Percentiles rank a stretch among this genome's conserved stretches.
These are phyloP conservation scores for Drosophila pegasa DNA, from an alignment of 2,888 invertebrate species.

Conservation along the genomic window DNA sequence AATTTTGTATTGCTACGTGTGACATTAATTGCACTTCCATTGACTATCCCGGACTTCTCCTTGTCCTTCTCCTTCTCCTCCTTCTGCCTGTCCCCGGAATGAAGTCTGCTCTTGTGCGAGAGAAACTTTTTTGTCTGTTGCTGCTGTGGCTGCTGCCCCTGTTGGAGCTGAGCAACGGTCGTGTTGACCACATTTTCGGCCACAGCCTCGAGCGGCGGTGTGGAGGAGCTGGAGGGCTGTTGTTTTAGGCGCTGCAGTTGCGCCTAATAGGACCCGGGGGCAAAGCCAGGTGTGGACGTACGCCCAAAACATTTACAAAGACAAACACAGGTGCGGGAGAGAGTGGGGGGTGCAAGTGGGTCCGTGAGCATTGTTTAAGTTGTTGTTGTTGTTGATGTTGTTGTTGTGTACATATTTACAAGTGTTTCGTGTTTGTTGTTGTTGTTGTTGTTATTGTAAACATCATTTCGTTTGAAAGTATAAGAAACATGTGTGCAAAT, in stretches of 20 bases:
- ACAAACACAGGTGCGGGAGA: slow-evolving; percentile 72
- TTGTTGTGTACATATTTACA: slow-evolving; percentile 46
- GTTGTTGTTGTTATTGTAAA: slow-evolving; percentile 55
- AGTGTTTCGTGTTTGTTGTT: slow-evolving; percentile 38
- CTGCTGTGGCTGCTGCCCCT: slow-evolving; percentile 29
- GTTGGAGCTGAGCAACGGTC: slow-evolving; percentile 14
- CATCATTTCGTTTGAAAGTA: slow-evolving; percentile 75
- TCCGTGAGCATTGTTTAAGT: slow-evolving; percentile 38
- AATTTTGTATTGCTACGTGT: slow-evolving; percentile 69
- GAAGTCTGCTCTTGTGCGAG: slow-evolving; percentile 52
- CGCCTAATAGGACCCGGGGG: slow-evolving; percentile 54
- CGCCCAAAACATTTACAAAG: slow-evolving; percentile 68
- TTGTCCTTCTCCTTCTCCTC: slow-evolving; percentile 15
- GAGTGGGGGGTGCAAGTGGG: slow-evolving; percentile 65
- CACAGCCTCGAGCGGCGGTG: slow-evolving; percentile 41
- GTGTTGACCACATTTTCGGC: slow-evolving; percentile 56
- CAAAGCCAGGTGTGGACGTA: slow-evolving; percentile 13
- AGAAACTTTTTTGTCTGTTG: slow-evolving; percentile 53
- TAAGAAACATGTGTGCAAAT: slow-evolving; percentile 79
- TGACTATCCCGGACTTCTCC: slow-evolving; percentile 29
- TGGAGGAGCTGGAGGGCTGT: slow-evolving; percentile 43
- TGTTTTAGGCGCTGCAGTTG: slow-evolving; percentile 63
- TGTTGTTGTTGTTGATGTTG: slow-evolving; percentile 38
- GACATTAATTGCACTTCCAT: slow-evolving; percentile 67
- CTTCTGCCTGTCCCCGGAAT: slow-evolving; percentile 38